phyloP scores from a whole-genome alignment of 2,113 vertebrate species.

The Columba janthina region DNA sequence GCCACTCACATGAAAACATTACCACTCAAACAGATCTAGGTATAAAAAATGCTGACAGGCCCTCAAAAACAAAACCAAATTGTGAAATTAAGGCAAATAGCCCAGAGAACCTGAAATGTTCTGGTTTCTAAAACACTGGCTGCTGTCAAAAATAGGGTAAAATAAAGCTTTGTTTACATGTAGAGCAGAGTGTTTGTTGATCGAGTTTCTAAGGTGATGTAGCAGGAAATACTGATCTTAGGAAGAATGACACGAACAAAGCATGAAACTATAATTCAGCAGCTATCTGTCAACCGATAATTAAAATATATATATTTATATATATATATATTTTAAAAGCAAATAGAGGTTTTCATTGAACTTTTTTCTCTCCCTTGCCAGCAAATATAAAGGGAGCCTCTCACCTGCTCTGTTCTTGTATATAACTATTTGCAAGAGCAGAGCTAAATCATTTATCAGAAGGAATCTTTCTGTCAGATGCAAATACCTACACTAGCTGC shows the following conservation, averaged over 20 bases:
- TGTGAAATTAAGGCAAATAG: constrained; percentile 42
- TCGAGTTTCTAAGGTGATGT: constrained; percentile 63
- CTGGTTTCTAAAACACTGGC: constrained; percentile 13
- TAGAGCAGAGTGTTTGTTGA: constrained; percentile 60
- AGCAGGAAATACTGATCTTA: constrained; percentile 56
- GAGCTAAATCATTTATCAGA: background rate
- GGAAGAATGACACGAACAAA: constrained; percentile 40
- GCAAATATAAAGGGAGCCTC: background rate
- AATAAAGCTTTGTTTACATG: constrained; percentile 50
- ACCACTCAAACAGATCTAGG: background rate
- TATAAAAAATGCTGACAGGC: constrained; percentile 46
- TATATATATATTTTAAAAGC: background rate
- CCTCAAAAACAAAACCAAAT: constrained; percentile 31
- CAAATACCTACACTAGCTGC: background rate
- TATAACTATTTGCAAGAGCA: background rate
- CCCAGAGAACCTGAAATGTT: background rate
- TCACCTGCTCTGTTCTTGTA: background rate
- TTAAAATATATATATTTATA: background rate
- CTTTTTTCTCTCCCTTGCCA: background rate
- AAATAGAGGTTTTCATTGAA: background rate
- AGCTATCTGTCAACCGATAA: constrained; percentile 26
- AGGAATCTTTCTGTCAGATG: background rate
- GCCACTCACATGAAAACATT: background rate
- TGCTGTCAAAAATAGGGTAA: constrained; percentile 46
- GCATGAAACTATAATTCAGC: constrained; percentile 34